phyloP scores from a whole-genome alignment of 2,797 vertebrate species.

The Propithecus deckenii region DNA sequence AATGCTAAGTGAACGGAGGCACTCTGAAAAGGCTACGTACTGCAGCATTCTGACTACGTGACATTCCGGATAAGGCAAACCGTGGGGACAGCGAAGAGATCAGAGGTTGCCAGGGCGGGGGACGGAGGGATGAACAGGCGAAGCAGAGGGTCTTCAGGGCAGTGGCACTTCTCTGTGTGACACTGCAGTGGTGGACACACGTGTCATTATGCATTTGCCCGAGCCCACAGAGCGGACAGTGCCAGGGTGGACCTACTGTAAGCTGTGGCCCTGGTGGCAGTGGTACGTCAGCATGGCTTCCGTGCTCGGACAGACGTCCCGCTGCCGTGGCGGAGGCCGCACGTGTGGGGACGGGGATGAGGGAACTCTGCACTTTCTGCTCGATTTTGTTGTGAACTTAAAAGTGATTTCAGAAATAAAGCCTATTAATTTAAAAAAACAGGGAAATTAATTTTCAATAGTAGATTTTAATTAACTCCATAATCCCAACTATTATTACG shows the following conservation, averaged over 20 bases:
- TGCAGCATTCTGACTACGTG: fast-evolving
- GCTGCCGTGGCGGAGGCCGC: background rate
- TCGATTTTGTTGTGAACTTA: background rate
- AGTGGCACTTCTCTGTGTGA: background rate
- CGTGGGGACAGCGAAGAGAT: fast-evolving
- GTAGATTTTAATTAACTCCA: background rate
- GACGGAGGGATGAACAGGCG: background rate
- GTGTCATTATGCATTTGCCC: background rate
- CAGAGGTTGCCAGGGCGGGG: background rate
- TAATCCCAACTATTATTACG: background rate
- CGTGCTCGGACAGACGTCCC: fast-evolving
- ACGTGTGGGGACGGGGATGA: background rate
- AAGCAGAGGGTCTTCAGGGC: background rate
- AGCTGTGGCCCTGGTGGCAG: background rate
- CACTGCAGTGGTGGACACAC: fast-evolving
- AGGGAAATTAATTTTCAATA: background rate
- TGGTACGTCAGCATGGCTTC: fast-evolving
- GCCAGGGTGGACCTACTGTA: fast-evolving
- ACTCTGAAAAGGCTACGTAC: fast-evolving
- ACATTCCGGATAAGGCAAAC: background rate
- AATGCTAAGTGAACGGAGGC: background rate
- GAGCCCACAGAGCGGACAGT: background rate
- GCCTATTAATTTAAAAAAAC: background rate
- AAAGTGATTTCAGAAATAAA: background rate
- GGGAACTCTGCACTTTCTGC: background rate